Conservation (phyloP, 2,113 vertebrate genomes). For the Ia io region DNA sequence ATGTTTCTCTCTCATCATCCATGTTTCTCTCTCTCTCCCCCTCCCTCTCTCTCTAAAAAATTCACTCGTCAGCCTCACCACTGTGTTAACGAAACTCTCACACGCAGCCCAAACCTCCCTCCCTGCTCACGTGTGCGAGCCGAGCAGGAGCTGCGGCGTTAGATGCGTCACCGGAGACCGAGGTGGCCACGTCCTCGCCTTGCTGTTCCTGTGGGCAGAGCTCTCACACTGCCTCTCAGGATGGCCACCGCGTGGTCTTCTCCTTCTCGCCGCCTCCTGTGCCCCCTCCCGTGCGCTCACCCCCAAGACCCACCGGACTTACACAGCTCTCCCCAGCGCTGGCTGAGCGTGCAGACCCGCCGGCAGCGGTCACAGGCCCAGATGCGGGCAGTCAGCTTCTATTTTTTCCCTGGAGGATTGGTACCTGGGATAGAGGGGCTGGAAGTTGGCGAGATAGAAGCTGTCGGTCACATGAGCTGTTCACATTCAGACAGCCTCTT, state of each 20-base stretch:
- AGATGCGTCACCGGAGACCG: background rate
- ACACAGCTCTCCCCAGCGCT: background rate
- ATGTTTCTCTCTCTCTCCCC: too few species aligned
- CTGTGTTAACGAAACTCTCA: background rate
- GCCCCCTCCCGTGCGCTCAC: background rate
- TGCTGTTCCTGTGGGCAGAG: background rate
- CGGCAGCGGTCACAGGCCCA: background rate
- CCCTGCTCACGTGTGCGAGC: background rate
- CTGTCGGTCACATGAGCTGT: background rate
- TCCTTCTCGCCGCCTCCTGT: background rate
- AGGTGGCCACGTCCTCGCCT: background rate
- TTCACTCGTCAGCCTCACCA: background rate
- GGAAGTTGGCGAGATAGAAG: background rate
- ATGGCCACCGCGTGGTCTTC: background rate
- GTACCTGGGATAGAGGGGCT: background rate
- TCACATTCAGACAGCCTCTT: background rate
- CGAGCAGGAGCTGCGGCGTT: background rate
- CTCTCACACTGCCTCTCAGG: background rate
- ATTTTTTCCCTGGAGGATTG: background rate
- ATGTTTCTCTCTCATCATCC: too few species aligned
- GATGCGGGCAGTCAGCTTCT: background rate
- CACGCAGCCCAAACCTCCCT: background rate
- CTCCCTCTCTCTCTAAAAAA: too few species aligned
- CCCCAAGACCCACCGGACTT: background rate
- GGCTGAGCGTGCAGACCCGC: background rate